A percentile compares a stretch with the other conserved stretches of the same genome.
phyloP scores from a whole-genome alignment of 2,888 invertebrate species.

The Trichacis sp. region DNA sequence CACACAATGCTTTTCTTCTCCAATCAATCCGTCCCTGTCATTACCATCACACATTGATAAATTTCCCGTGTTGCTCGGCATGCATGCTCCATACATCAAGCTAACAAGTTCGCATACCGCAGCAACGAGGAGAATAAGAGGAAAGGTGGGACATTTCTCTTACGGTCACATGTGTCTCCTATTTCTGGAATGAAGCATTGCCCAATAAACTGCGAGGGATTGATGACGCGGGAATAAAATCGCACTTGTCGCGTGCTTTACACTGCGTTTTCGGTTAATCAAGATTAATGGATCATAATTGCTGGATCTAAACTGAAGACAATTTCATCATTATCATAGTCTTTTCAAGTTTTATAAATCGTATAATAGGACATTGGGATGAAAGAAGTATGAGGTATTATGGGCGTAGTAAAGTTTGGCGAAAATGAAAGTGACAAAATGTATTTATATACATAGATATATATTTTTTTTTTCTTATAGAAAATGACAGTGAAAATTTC shows the following conservation, averaged over 20 bases:
- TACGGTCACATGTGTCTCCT: constrained; percentile 1
- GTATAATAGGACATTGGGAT: no score
- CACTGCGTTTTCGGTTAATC: no score
- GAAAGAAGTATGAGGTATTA: no score
- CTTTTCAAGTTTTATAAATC: no score
- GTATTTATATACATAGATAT: no score
- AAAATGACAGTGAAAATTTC: no score
- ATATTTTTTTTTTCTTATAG: no score
- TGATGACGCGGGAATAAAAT: neutral
- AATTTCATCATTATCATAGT: no score
- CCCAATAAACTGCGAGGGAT: neutral
- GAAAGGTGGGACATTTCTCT: neutral
- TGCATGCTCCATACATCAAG: constrained; percentile 1
- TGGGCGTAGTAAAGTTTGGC: no score
- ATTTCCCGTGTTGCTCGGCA: neutral
- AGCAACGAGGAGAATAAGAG: neutral
- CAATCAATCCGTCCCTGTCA: neutral
- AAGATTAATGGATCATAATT: no score
- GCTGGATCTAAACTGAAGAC: no score
- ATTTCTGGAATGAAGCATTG: neutral
- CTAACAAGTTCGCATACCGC: constrained; percentile 1
- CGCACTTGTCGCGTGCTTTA: neutral
- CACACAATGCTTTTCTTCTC: neutral
- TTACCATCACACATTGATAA: constrained; percentile 1
- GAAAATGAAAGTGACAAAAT: no score